Evolutionary conservation across 2,888 invertebrate species (phyloP), one percentile per base, ranked within the genome.

Genomic region (Thymelicus lineola): DNA sequence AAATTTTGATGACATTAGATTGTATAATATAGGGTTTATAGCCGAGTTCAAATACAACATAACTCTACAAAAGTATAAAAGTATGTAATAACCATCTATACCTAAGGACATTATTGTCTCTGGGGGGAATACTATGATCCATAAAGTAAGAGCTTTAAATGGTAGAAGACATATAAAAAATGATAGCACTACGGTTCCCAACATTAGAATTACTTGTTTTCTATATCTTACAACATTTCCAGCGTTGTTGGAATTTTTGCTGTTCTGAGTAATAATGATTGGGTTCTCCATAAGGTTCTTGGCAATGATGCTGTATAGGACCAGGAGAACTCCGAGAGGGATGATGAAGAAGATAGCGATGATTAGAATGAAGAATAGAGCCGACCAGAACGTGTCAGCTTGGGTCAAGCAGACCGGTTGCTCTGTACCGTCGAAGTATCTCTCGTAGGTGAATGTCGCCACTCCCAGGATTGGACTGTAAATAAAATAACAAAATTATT

Each of bases 141-240:
- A 98, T 59, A 98, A 90, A 0, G 97, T 98, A 58, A 98, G 94
- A 2, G 98, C 97, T 74, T 98, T 96, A 86, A 98, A 98, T 0
- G 98, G 98, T 72, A 98, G 89, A 57, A 98, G 94, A 82, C 98
- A 98, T 66, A 98, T 90, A 87, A 99, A 98, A 90, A 98, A 99
- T 63, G 97, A 97, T 38, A 98, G 86, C 0, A 98, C 98, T 0
- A 98, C 98, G 0, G 98, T 97, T 7, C 97, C 97, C 45, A 98
- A 90, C 98, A 98, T 98, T 66, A 97, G 91, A 53, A 98, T 97
- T 36, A 98, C 96, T 93, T 97, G 97, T 79, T 96, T 97, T 66
- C 97, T 95, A 82, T 97, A 96, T 77, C 96, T 95, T 6, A 96
- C 86, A 66, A 96, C 95, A 80, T 95, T 95, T 46, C 93, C 93